Conservation (phyloP, 1,140 invertebrate species). For the Ceratosolen solmsi region DNA sequence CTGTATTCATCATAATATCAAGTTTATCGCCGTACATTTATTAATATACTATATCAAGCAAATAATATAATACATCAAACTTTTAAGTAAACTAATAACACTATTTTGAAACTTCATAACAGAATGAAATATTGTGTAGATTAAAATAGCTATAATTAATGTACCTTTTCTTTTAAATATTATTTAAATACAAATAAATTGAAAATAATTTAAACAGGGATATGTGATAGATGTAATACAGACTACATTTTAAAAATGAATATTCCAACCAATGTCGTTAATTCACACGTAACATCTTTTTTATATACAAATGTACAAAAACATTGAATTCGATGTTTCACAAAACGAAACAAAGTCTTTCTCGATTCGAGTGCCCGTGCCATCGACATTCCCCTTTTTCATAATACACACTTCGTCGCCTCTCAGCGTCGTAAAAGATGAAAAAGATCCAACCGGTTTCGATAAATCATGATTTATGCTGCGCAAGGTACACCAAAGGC, state of each 20-base stretch:
- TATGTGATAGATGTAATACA: background rate
- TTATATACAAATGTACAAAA: constrained; percentile 11
- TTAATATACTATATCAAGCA: too few species aligned
- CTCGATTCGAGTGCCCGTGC: background rate
- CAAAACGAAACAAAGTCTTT: constrained; percentile 36
- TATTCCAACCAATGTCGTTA: constrained; percentile 8
- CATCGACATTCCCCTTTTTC: constrained; percentile 30
- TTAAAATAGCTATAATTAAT: background rate
- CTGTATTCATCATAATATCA: too few species aligned
- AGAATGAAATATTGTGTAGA: background rate
- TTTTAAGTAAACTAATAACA: too few species aligned
- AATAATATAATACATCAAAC: too few species aligned
- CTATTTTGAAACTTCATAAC: too few species aligned
- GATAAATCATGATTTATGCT: constrained; percentile 51
- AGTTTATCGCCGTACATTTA: too few species aligned
- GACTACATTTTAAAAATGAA: constrained; percentile 1
- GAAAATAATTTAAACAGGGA: background rate
- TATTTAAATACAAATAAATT: background rate
- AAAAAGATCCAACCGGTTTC: constrained; percentile 49
- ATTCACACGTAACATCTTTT: constrained; percentile 22
- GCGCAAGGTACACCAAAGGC: constrained; percentile 39
- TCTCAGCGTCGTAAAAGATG: constrained; percentile 39
- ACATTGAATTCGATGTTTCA: constrained; percentile 32
- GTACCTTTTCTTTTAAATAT: background rate
- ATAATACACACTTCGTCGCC: constrained; percentile 43